Percentiles rank a stretch among this genome's conserved stretches.
Evolutionary conservation across 2,797 vertebrate genomes (phyloP).

Genomic region (Cryptoprocta ferox): DNA sequence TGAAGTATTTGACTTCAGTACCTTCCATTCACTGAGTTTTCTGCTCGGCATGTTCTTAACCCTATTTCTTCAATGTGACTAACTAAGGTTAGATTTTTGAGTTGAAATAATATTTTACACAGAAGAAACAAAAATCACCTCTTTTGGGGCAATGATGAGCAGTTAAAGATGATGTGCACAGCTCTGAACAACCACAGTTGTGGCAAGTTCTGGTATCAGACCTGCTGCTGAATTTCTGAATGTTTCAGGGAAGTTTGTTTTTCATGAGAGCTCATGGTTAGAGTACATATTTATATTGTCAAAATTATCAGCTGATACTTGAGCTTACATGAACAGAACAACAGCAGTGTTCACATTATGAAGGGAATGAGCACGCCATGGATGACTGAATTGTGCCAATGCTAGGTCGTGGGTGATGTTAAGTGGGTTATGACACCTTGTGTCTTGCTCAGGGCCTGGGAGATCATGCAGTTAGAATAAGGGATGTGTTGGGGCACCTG

Average conservation of each 20-base stretch:
- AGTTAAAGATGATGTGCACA: neutral
- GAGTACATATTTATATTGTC: neutral
- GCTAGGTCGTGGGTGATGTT: neutral
- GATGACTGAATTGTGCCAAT: neutral
- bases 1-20: neutral
- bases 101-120: conserved; percentile 33
- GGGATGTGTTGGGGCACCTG: too few species aligned
- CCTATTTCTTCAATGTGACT: neutral
- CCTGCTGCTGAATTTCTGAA: neutral
- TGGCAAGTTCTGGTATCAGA: neutral
- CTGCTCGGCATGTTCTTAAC: neutral
- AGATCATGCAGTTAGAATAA: neutral
- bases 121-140: neutral
- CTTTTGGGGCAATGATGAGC: neutral
- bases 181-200: neutral
- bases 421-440: neutral
- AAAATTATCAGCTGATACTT: conserved; percentile 7
- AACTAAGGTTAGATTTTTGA: neutral
- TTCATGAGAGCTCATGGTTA: neutral
- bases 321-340: neutral
- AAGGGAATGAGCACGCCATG: neutral
- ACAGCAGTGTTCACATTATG: neutral
- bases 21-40: neutral
- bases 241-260: neutral
- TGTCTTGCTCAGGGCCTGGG: neutral